Base-by-base conservation (phyloP, 1,140 invertebrate genomes). In the Cydia fagiglandana region DNA sequence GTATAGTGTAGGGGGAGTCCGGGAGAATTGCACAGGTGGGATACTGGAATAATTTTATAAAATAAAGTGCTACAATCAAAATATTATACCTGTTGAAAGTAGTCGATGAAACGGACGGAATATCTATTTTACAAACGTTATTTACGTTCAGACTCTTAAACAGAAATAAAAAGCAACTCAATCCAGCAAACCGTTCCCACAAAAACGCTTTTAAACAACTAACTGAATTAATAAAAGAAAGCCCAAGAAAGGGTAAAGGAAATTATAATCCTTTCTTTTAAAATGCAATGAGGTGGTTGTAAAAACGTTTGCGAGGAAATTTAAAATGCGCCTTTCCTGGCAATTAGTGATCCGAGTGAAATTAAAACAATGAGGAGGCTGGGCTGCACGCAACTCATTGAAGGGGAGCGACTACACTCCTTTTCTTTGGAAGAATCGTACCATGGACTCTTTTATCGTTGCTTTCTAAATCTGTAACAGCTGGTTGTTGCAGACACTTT, bases 211-310 rank as follows among this genome's bases (percentile, higher is more conserved):
- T 74, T 64, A 56, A 75, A 76, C 81, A 81, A 81, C 81, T 84
- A 76, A 83, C 85, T 81, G 88, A 92, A 91, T 92, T 91, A 91
- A 90, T 91, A 89, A 92, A 91, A 85, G 81, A 84, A 84, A 83
- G 80, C 82, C 83, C 75, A 82, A 81, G 75, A 78, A 80, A 83
- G 86, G 88, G 84, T 81, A 82, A 86, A 89, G 88, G 89, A 89
- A 92, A 90, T 91, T 89, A 90, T 91, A 91, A 91, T 89, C 90
- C 87, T 89, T 91, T 93, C 89, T 90, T 92, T 93, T 90, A 93
- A 93, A 93, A 93, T 91, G 91, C 91, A 91, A 90, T 93, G 90
- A 92, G 89, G 88, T 91, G 90, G 88, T 88, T 88, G 88, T 90
- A 89, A 90, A 89, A 90, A 87, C 86, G 86, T 88, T 90, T 89